Evolutionary conservation across 2,888 invertebrate species (phyloP).

Genomic region (Ectobius pallidus): DNA sequence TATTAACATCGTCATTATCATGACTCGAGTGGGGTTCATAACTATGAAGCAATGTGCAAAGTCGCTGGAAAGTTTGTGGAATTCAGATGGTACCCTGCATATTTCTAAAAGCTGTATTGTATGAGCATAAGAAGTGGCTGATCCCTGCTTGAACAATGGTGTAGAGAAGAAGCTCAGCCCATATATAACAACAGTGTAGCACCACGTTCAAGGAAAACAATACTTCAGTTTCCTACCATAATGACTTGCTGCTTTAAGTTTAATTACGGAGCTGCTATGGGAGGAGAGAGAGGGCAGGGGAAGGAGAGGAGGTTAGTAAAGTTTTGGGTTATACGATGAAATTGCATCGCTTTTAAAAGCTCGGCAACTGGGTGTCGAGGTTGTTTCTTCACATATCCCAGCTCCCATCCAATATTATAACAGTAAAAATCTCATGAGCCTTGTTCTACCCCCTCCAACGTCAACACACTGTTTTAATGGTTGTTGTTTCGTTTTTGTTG

Average conservation of each 20-base stretch:
- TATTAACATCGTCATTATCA: no score
- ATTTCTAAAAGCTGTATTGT: no score
- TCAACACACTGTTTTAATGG: conserved; percentile 27
- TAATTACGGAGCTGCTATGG: conserved; percentile 34
- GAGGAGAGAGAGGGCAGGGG: background rate
- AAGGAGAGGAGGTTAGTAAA: background rate
- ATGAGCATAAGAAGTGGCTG: no score
- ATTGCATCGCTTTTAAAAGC: conserved; percentile 16
- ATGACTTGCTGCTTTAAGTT: conserved; percentile 41
- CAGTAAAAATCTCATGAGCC: conserved; percentile 22
- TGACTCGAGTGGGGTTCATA: no score
- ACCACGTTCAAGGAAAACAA: conserved; percentile 23
- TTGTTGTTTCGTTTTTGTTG: conserved; percentile 24
- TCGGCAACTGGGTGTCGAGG: background rate
- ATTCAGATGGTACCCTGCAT: no score
- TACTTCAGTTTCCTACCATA: conserved; percentile 33
- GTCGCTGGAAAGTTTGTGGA: no score
- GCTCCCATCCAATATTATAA: background rate
- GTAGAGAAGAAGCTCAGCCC: background rate
- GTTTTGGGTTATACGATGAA: conserved; percentile 29
- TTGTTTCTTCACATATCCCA: background rate
- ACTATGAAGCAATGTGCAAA: no score
- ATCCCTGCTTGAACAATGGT: no score
- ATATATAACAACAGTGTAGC: no score
- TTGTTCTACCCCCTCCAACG: background rate